Percentiles rank a stretch among this genome's conserved stretches.
Evolutionary conservation across 2,888 invertebrate species (phyloP).

Genomic region (Imbricaverruca yamaguchii): DNA sequence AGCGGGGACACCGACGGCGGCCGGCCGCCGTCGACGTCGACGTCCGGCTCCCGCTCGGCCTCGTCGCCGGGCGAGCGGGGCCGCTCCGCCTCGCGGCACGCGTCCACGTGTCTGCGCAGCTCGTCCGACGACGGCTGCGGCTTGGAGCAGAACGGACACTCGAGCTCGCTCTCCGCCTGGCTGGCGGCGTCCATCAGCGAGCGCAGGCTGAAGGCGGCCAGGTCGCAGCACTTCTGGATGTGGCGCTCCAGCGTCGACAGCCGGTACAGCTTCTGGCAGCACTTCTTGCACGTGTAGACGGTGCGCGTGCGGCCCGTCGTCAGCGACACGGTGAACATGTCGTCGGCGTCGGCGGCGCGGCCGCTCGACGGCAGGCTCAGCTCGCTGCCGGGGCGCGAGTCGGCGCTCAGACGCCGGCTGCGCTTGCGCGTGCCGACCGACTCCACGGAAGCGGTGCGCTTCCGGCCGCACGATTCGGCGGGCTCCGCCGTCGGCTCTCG

Average conservation of each 20-base stretch:
- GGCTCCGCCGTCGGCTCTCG: background rate
- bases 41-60: background rate
- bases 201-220: slow-evolving; percentile 1
- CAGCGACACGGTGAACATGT: slow-evolving; percentile 17
- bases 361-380: background rate
- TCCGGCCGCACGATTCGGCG: background rate
- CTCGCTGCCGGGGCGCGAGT: background rate
- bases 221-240: slow-evolving; percentile 22
- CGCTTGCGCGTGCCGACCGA: background rate
- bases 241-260: slow-evolving; percentile 22
- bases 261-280: slow-evolving; percentile 23
- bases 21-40: background rate
- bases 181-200: background rate
- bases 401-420: slow-evolving; percentile 1
- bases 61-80: background rate
- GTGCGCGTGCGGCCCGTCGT: slow-evolving; percentile 21
- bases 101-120: slow-evolving; percentile 16
- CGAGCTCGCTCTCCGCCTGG: background rate
- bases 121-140: background rate
- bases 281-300: slow-evolving; percentile 19
- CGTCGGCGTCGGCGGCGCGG: slow-evolving; percentile 16
- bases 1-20: background rate
- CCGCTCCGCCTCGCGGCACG: background rate
- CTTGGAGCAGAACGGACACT: slow-evolving; percentile 16
- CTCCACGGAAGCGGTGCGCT: background rate